phyloP scores from a whole-genome alignment of 2,888 invertebrate genomes.

The Nomada lathburiana region DNA sequence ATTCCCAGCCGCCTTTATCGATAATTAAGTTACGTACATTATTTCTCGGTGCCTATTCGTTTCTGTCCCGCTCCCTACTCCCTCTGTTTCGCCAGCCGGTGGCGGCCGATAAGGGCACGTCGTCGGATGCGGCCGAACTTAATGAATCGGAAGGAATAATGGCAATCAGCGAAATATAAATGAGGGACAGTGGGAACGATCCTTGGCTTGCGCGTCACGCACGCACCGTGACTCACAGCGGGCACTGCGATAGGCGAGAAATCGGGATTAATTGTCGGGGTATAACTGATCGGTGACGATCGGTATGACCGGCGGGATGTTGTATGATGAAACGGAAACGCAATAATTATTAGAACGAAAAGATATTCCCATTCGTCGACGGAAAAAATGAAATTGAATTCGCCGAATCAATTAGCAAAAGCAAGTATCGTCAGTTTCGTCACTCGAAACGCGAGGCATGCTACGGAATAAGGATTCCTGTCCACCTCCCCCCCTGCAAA shows the following conservation, averaged over 20 bases:
- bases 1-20: slow-evolving; percentile 60
- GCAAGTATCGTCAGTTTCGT: too few species aligned
- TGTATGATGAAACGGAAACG: not conserved
- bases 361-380: too few species aligned
- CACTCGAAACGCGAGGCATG: too few species aligned
- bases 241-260: slow-evolving; percentile 72
- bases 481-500: too few species aligned
- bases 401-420: too few species aligned
- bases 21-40: slow-evolving; percentile 71
- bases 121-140: slow-evolving; percentile 64
- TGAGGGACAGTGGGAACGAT: slow-evolving; percentile 75
- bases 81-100: slow-evolving; percentile 13
- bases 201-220: slow-evolving; percentile 81
- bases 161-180: slow-evolving; percentile 83
- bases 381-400: too few species aligned
- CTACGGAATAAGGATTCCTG: too few species aligned
- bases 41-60: slow-evolving; percentile 55
- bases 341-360: too few species aligned
- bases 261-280: slow-evolving; percentile 80
- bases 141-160: slow-evolving; percentile 82
- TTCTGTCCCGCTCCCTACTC: slow-evolving; percentile 39
- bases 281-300: not conserved
- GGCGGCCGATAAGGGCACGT: slow-evolving; percentile 67
- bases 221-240: slow-evolving; percentile 70
- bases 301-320: not conserved